Base-by-base conservation (phyloP, 2,888 invertebrate species). In the Thera obeliscata region DNA sequence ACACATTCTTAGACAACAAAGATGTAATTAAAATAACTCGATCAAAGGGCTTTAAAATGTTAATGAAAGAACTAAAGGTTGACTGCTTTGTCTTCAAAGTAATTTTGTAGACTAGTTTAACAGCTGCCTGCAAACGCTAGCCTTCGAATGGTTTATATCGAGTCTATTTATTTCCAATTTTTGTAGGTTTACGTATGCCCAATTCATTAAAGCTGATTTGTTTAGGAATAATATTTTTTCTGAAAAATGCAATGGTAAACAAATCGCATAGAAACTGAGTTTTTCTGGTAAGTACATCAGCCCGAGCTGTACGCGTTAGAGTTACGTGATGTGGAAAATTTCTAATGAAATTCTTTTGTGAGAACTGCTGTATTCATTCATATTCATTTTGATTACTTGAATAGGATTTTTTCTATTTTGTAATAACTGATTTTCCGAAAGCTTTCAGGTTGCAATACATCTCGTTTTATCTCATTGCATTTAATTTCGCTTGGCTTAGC, bases 81-180 rank as follows among this genome's bases (percentile, higher is more conserved):
- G 60, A 52, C 61, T 67, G 38, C 52, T 48, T 72, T 64, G 65
- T 72, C 61, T 64, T 67, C 56, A 55, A n/a, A 62, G 60, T 59
- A 69, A 52, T 65, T 22, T 58, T 67, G 64, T 59, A 65, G 59
- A 61, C 50, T 56, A 64, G 68, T 71, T 64, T 63, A 38, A 50
- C 60, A 69, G 59, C 64, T 62, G 64, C 36, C 48, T 55, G 55
- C 56, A 59, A 57, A 41, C 62, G 38, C 38, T 5, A 38, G 61
- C 52, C 46, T 56, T 54, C 41, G 43, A 52, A 33, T 7, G 33
- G 3, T 2, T 12, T 43, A 12, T 12, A 11, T n/a, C n/a, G 8
- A 52, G 35, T 35, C 35, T n/a, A 46, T 59, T 59, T 6, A 22
- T 8, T 58, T 59, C 12, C 38, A 50, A 38, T 5, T 38, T 38